Evolutionary conservation across 2,113 vertebrate species (phyloP), one percentile per base, ranked within the genome.

Genomic region (Australoheros scitulus): DNA sequence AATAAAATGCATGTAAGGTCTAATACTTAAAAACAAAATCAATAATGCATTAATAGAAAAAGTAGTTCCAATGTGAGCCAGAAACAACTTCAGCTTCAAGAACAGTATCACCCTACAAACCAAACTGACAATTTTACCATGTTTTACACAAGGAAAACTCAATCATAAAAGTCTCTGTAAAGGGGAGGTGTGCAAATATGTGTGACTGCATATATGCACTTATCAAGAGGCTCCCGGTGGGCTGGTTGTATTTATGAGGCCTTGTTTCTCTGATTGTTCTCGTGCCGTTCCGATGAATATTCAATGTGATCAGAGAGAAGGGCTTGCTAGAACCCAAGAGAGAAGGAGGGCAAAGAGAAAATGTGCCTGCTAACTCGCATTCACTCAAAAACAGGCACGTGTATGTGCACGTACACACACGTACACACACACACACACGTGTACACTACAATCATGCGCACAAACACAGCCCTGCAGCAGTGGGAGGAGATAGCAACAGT

Each of bases 401-500:
- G 38, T 55, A 79, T 29, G 43, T 72, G 41, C 41, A 29, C 8
- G 22, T 24, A 76, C 61, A 38, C 36, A 50, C 61, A 50, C 79
- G 43, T 77, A 80, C 85, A 77, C 70, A 58, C 81, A 74, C 77
- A 50, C 77, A 65, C 59, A 58, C 80, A 82, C 85, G 80, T 78
- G 43, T 65, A 34, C 82, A 61, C 85, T 43, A 77, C 26, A 72
- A 76, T 59, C 80, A 60, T 13, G 11, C 56, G 32, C 82, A 56
- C 85, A 84, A 55, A 91, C 81, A 77, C 57, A 84, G 80, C 88
- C 94, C 94, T 95, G 94, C 95, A 96, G 96, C 97, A 96, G 96
- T 92, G 97, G 96, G 95, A 97, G 94, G 94, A 96, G 95, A 96
- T 95, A 95, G 94, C 95, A 96, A 96, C 97, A 97, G 96, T 99